Evolutionary conservation across 53 echinoderm and acorn worm species (phyloP), one percentile per base, ranked within the genome.

Genomic region (Actinopyga echinites): DNA sequence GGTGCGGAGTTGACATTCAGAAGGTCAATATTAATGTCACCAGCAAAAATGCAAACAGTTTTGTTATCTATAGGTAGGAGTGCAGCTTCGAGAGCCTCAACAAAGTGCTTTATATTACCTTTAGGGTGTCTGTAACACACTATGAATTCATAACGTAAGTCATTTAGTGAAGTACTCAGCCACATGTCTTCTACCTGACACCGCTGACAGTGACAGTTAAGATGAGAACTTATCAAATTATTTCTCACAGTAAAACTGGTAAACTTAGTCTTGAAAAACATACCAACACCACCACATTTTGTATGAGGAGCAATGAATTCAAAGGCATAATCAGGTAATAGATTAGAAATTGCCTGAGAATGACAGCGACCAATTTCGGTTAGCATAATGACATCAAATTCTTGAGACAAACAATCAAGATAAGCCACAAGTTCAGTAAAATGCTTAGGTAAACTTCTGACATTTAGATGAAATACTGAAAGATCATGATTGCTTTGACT

Each of bases 281-380:
- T 71, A 5, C 71, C 71, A 71, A 68, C 69, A 68, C 69, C 69
- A 32, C 69, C 33, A 8, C 73, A 71, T 71, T 36, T 1, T 19
- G 40, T 33, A 36, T 19, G 29, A 20, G 6, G 5, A 37, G 73
- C 17, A 36, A 71, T 9, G 38, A 71, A 71, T 24, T 71, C 73
- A 71, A 2, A 38, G 25, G 20, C 40, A 42, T 22, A 36, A 71
- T 71, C 73, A 71, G 43, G 44, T 42, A 71, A 22, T 37, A 71
- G 8, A 25, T 71, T 38, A 3, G 37, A 11, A 40, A 42, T 36
- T 20, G 44, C 23, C 44, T 71, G 71, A 10, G 71, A 71, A 38
- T 71, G 29, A 44, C 21, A 71, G 20, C 36, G 11, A 37, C 71
- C 24, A 17, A 71, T 71, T 71, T 71, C 44, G 36, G 17, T 20